Percentiles rank a stretch among this genome's conserved stretches.
These are phyloP conservation scores for Bombus soroeensis DNA, from an alignment of 1,140 invertebrate genomes.

Conservation along the genomic window DNA sequence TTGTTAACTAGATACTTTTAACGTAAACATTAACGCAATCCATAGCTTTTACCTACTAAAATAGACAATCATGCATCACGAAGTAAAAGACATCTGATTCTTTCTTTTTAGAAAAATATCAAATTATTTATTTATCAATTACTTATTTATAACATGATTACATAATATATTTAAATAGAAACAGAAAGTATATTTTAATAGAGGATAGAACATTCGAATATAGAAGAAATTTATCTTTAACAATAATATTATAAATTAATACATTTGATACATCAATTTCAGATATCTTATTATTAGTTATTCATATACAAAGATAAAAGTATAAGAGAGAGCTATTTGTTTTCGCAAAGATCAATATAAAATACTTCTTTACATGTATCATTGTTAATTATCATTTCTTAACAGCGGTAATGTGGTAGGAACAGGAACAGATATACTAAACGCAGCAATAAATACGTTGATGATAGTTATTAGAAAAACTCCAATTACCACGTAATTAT, in stretches of 20 bases:
- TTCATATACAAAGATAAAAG: not conserved
- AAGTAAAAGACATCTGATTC: not conserved
- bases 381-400: not conserved
- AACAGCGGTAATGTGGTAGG: not conserved
- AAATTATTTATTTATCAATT: not conserved
- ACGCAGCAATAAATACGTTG: slow-evolving; percentile 87
- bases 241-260: not conserved
- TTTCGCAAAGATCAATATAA: not conserved
- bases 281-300: not conserved
- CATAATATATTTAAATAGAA: not conserved
- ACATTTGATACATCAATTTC: not conserved
- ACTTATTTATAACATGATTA: slow-evolving; percentile 25
- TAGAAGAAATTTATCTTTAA: not conserved
- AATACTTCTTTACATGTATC: not conserved
- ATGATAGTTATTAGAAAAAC: slow-evolving; percentile 87
- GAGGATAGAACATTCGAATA: not conserved
- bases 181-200: not conserved
- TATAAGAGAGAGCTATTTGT: not conserved
- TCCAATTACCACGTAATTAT: slow-evolving; percentile 86
- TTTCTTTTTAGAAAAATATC: slow-evolving; percentile 3
- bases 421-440: slow-evolving; percentile 82
- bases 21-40: not conserved
- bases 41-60: not conserved
- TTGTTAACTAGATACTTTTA: not conserved
- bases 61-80: not conserved